These are phyloP conservation scores for Nematopogon swammerdamellus DNA, from an alignment of 2,888 invertebrate species.

Conservation along the genomic window DNA sequence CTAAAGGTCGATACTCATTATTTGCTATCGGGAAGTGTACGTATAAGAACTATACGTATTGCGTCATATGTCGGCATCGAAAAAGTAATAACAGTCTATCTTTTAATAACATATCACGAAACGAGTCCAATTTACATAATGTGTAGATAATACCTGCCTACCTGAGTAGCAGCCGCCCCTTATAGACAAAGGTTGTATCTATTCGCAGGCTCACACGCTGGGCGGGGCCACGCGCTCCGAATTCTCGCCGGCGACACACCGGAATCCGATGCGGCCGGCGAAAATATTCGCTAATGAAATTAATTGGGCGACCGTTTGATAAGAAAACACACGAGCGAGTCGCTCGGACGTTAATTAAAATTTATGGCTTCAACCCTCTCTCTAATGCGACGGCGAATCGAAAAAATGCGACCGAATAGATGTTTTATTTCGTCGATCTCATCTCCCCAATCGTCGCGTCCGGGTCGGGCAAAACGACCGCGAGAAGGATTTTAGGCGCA, in stretches of 20 bases:
- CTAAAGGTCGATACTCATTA: too few species aligned
- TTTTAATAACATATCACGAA: too few species aligned
- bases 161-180: too few species aligned
- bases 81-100: too few species aligned
- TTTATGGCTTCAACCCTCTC: slow-evolving; percentile 15
- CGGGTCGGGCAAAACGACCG: not conserved
- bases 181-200: too few species aligned
- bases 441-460: not conserved
- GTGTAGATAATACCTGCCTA: too few species aligned
- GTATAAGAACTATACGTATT: too few species aligned
- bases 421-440: not conserved
- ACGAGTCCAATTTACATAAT: too few species aligned
- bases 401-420: not conserved
- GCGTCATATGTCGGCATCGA: too few species aligned
- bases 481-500: not conserved
- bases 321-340: slow-evolving; percentile 21
- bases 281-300: slow-evolving; percentile 18
- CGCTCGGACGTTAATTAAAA: slow-evolving; percentile 24
- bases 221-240: slow-evolving; percentile 8
- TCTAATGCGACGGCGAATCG: not conserved
- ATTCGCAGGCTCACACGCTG: too few species aligned
- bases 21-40: too few species aligned
- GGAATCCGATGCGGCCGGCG: slow-evolving; percentile 13
- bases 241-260: slow-evolving; percentile 29
- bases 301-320: slow-evolving; percentile 26